These are phyloP conservation scores for Mormyrops boulengeri DNA, from an alignment of 2,797 vertebrate species.

Conservation along the genomic window DNA sequence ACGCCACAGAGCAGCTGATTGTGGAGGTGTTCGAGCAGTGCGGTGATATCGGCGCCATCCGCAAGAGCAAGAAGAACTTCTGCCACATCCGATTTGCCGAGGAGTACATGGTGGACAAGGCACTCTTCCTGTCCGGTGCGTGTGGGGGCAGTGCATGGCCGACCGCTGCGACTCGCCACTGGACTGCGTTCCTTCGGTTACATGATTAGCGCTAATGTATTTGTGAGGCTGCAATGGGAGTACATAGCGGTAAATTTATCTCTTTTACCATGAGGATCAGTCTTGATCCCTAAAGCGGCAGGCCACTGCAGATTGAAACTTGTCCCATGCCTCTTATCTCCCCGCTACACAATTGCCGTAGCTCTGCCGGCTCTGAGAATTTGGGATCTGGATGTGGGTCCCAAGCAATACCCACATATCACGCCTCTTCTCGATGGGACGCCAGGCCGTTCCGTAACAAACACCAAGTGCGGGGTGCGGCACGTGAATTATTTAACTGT, in stretches of 20 bases:
- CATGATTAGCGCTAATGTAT: constrained; percentile 21
- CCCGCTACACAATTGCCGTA: constrained; percentile 42
- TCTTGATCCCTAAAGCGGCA: no score
- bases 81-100: constrained; percentile 91
- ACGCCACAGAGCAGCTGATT: constrained; percentile 82
- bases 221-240: constrained; percentile 13
- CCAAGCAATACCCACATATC: constrained; percentile 42
- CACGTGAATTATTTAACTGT: constrained; percentile 61
- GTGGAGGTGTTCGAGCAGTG: constrained; percentile 91
- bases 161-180: constrained; percentile 36
- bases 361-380: constrained; percentile 44
- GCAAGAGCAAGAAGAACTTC: constrained; percentile 96
- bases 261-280: neutral
- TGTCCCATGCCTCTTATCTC: constrained; percentile 31
- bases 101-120: constrained; percentile 88
- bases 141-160: constrained; percentile 41
- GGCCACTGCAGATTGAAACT: neutral
- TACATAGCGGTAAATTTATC: neutral
- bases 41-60: constrained; percentile 85
- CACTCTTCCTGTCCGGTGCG: constrained; percentile 86
- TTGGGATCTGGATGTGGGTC: neutral
- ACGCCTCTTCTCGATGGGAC: constrained; percentile 40
- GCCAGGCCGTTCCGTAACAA: constrained; percentile 54
- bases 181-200: constrained; percentile 20
- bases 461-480: constrained; percentile 35